These are phyloP conservation scores for Archips crataeganus DNA, from an alignment of 2,888 invertebrate genomes.

Conservation along the genomic window DNA sequence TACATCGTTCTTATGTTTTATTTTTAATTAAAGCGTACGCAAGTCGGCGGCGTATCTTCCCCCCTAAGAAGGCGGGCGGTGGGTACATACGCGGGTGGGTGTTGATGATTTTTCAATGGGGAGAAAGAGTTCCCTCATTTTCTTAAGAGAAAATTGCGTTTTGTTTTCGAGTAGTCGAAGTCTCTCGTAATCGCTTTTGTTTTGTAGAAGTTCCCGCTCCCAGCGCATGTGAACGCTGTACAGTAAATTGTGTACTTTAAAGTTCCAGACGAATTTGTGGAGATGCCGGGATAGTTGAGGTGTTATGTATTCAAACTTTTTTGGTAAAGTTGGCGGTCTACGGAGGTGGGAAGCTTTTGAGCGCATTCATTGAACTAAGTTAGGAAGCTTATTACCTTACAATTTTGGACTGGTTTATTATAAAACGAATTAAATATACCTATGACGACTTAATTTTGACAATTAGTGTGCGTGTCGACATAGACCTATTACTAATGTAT, in stretches of 20 bases:
- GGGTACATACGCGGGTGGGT: slow-evolving; percentile 82
- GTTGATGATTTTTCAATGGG: slow-evolving; percentile 87
- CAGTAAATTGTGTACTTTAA: slow-evolving; percentile 82
- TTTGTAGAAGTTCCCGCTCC: slow-evolving; percentile 75
- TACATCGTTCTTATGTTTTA: slow-evolving; percentile 87
- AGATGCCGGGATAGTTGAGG: slow-evolving; percentile 68
- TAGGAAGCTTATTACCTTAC: neutral
- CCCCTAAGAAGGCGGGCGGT: slow-evolving; percentile 65
- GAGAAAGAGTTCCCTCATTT: slow-evolving; percentile 87
- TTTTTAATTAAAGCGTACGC: slow-evolving; percentile 87
- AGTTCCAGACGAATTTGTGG: slow-evolving; percentile 74
- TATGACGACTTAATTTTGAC: too few relatives aligned
- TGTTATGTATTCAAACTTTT: slow-evolving; percentile 62
- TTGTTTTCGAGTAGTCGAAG: slow-evolving; percentile 86
- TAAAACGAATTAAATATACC: neutral
- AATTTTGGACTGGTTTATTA: neutral
- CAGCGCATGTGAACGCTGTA: slow-evolving; percentile 74
- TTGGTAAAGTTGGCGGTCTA: slow-evolving; percentile 33
- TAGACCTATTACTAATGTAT: too few relatives aligned
- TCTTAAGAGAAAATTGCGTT: slow-evolving; percentile 87
- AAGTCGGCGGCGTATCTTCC: slow-evolving; percentile 84
- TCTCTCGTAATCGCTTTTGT: slow-evolving; percentile 86
- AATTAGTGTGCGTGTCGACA: too few relatives aligned
- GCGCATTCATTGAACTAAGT: slow-evolving; percentile 13
- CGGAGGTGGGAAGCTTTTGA: slow-evolving; percentile 37